These are phyloP conservation scores for Nebria ingens DNA, from an alignment of 1,140 invertebrate genomes.

Conservation along the genomic window DNA sequence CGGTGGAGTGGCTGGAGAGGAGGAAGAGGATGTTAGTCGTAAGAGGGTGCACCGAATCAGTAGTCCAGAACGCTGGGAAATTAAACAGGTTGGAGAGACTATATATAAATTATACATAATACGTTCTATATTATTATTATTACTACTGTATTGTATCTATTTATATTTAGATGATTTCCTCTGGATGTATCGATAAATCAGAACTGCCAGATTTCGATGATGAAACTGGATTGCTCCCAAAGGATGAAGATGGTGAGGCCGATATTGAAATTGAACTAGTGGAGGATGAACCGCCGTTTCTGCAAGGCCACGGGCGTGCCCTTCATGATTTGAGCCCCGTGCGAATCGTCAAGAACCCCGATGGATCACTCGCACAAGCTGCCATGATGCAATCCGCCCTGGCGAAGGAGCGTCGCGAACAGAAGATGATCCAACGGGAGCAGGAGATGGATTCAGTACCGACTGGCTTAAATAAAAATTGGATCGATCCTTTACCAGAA, in stretches of 20 bases:
- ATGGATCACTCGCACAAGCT: slow-evolving; percentile 93
- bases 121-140: not conserved
- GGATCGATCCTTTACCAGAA: slow-evolving; percentile 92
- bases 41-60: slow-evolving; percentile 85
- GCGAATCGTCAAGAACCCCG: slow-evolving; percentile 98
- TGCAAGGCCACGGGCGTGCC: slow-evolving; percentile 80
- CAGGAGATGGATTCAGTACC: slow-evolving; percentile 82
- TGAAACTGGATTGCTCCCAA: slow-evolving; percentile 75
- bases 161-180: slow-evolving; percentile 62
- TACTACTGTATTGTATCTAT: slow-evolving; percentile 10
- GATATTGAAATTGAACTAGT: slow-evolving; percentile 99
- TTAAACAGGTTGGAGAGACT: slow-evolving; percentile 69
- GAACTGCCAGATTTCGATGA: slow-evolving; percentile 89
- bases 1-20: slow-evolving; percentile 44
- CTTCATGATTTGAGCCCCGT: slow-evolving; percentile 89
- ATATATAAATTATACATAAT: not conserved
- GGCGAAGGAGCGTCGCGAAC: slow-evolving; percentile 90
- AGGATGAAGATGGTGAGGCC: slow-evolving; percentile 88
- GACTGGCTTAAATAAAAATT: slow-evolving; percentile 78
- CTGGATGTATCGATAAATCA: slow-evolving; percentile 72
- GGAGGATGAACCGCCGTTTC: slow-evolving; percentile 95
- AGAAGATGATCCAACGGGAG: slow-evolving; percentile 85
- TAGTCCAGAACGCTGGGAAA: slow-evolving; percentile 90
- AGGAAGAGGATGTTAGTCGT: slow-evolving; percentile 64
- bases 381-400: slow-evolving; percentile 99